Evolutionary conservation across 2,888 invertebrate genomes (phyloP), one percentile per base, ranked within the genome.

Genomic region (Autographa pulchrina): DNA sequence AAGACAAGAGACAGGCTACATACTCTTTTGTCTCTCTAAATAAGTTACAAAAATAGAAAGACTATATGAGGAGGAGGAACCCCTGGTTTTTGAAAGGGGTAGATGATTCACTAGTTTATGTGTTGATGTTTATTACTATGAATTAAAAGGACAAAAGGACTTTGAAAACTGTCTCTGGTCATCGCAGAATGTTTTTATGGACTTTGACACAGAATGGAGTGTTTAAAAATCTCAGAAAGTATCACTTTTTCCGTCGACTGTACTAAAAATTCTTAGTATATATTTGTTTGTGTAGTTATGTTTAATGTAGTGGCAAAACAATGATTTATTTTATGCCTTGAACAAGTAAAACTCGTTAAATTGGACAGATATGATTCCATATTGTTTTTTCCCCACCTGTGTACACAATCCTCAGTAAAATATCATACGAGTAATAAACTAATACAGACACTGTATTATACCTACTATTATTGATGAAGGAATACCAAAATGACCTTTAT

Each of bases 271-370:
- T n/a, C 16, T 7, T n/a, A 2, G 5, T 48, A 48, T 7, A 7
- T n/a, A n/a, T 16, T 7, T n/a, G n/a, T n/a, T n/a, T n/a, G 48
- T 8, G 48, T 1, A 3, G 32, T 25, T 8, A 31, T 2, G 32
- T 59, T 32, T 32, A 14, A 41, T 20, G 56, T 62, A 41, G 14
- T 48, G 38, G 16, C 11, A 35, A 3, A 61, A 74, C 65, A 78
- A 68, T 68, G 62, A 32, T 59, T 65, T 65, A 68, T 76, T 74
- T 78, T 68, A 78, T 63, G 75, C 54, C 32, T 68, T 68, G 62
- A 75, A n/a, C 32, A 65, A 25, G 20, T 65, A 25, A 52, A 38
- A 60, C 52, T 56, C 32, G 54, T 63, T 43, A 68, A 62, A 68
- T 59, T 59, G 32, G 25, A 76, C 41, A 65, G 48, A 7, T 52